Base-by-base conservation (phyloP, 2,888 invertebrate species). In the Lasiommata megera region DNA sequence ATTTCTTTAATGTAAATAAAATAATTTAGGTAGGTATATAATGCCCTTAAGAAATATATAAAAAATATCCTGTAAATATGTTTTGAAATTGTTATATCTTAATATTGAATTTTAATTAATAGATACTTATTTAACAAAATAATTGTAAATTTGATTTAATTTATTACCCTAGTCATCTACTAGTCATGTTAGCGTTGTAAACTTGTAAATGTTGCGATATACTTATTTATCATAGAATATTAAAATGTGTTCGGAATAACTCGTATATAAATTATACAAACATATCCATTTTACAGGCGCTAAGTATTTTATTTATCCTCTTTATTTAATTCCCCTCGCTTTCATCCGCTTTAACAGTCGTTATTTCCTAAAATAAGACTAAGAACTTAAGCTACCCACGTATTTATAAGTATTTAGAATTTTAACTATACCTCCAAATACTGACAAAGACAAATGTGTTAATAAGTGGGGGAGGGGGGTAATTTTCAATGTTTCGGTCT, bases 81-180 rank as follows among this genome's bases (percentile, higher is more conserved):
- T 48, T 56, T 38, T 38, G 28, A 38, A 31, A 12, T 51, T 51
- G 51, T 51, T 51, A 51, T 40, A n/a, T 40, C 40, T 29, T 29
- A 51, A 50, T 40, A 51, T 29, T 28, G 29, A 51, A 51, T 51
- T 40, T 29, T 51, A 38, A 50, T 50, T 37, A 37, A 31, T 31
- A 43, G 7, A n/a, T 31, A 34, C 34, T 34, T 34, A 11, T 38
- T 1, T 14, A 44, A 3, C 28, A 29, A 14, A 29, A 29, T 9
- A 8, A 46, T 46, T 46, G 46, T 46, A 46, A 31, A 43, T 34
- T 53, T 44, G 53, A 60, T 51, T 38, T 55, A 46, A 56, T 55
- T 38, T 47, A 52, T 53, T 17, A 53, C 62, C 64, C 68, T 68
- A 68, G 66, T 67, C 68, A 63, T 55, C 48, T 58, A 58, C 52